Evolutionary conservation across 2,113 vertebrate genomes (phyloP).

Genomic region (Aviceda subcristata): DNA sequence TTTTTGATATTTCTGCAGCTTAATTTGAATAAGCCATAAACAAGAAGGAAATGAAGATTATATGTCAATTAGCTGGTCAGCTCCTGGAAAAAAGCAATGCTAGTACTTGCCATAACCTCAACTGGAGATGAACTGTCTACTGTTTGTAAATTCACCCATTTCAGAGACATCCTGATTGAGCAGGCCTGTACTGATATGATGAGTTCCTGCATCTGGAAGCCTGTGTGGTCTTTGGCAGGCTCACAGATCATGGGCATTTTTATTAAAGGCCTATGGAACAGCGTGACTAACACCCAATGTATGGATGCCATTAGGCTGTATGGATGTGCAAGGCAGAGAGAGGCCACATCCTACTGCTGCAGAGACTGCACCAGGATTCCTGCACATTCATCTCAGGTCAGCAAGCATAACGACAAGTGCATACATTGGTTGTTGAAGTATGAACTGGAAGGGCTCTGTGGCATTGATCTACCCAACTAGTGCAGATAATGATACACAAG

Average conservation of each 20-base stretch:
- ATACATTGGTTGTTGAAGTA: not conserved
- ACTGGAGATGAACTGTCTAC: not conserved
- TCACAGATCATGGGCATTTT: not conserved
- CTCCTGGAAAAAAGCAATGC: not conserved
- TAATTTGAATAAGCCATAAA: not conserved
- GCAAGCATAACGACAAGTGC: not conserved
- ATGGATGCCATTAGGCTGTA: not conserved
- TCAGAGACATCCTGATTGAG: not conserved
- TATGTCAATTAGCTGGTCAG: not conserved
- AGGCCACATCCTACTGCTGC: not conserved
- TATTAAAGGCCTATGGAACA: not conserved
- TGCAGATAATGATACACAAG: not conserved
- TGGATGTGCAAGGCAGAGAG: not conserved
- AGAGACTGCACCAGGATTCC: not conserved
- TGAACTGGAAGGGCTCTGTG: not conserved
- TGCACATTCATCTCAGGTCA: not conserved
- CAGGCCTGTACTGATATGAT: rapidly evolving
- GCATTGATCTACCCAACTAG: not conserved
- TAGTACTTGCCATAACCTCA: not conserved
- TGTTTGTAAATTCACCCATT: not conserved
- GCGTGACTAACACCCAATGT: rapidly evolving
- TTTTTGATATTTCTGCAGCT: not conserved
- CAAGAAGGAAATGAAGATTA: not conserved
- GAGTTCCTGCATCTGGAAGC: not conserved
- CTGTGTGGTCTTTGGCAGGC: not conserved